Base-by-base conservation (phyloP, 1,140 invertebrate species). In the Drosophila orosa region DNA sequence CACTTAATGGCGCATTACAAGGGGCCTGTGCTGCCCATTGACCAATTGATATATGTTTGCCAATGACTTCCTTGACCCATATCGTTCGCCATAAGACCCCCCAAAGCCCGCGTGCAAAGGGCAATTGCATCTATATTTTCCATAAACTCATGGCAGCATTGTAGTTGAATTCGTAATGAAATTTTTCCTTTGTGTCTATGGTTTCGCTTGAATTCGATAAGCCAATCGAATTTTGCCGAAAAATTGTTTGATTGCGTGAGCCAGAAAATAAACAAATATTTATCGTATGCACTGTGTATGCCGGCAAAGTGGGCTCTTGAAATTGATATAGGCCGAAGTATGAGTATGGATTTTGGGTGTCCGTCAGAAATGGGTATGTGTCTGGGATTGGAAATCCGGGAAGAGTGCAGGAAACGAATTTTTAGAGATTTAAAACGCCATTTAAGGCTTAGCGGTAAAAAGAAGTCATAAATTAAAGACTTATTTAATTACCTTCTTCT, bases 1-100 rank as follows among this genome's bases (percentile, higher is more conserved):
- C 80, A 71, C 69, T 69, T 89, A 89, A 89, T 89, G 62, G 80
- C 74, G 56, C 61, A 74, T 84, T 89, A 78, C 72, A 56, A 58
- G 48, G 44, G 22, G 27, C 58, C 42, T 71, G 71, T 71, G 33
- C 52, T 71, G 67, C 55, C 78, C 78, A 62, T 73, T 81, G 78
- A 60, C 76, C 76, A 79, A 79, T 62, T 66, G 63, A 71, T 60
- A 83, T 68, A 76, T 84, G 58, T 84, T 45, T 40, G 60, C n/a
- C 74, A 44, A 58, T 59, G 74, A 50, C 68, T 77, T 42, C 35
- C 72, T 44, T 68, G 76, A 84, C 77, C 17, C 40, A n/a, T 31
- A 42, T 24, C n/a, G 24, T 50, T 24, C 6, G 45, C 15, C 7
- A 9, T 31, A 50, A 17, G 12, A 19, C 48, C 27, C 17, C 27